phyloP scores from a whole-genome alignment of 2,113 vertebrate species.

The Cettia cetti region DNA sequence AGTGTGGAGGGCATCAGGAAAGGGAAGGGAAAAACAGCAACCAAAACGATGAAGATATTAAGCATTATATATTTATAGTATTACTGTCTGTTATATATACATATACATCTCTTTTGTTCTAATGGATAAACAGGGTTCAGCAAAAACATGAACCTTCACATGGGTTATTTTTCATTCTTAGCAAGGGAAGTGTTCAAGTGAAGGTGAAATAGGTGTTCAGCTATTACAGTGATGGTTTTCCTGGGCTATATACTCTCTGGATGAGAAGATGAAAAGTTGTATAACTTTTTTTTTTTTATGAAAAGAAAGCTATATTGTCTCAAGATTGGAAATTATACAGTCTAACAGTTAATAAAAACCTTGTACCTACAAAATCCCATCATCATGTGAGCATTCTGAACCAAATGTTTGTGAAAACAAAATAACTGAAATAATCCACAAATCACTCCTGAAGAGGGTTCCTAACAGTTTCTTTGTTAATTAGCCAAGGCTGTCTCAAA shows the following conservation, averaged over 20 bases:
- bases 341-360: not conserved
- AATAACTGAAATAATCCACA: not conserved
- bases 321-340: not conserved
- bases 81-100: not conserved
- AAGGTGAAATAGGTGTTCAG: not conserved
- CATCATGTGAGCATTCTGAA: not conserved
- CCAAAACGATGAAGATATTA: slow-evolving; percentile 61
- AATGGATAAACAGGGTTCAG: not conserved
- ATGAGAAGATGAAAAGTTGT: not conserved
- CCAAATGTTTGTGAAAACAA: not conserved
- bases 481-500: not conserved
- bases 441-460: not conserved
- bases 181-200: not conserved
- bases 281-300: not conserved
- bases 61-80: slow-evolving; percentile 1
- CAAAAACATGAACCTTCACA: not conserved
- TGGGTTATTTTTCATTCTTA: not conserved
- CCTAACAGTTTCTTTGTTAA: not conserved
- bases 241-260: not conserved
- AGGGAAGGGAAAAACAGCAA: slow-evolving; percentile 68
- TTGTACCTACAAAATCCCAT: not conserved
- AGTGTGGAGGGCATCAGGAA: slow-evolving; percentile 60
- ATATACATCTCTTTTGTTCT: not conserved
- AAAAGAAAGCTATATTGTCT: not conserved
- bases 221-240: not conserved